phyloP scores from a whole-genome alignment of 2,113 vertebrate genomes.

The Orycteropus afer region DNA sequence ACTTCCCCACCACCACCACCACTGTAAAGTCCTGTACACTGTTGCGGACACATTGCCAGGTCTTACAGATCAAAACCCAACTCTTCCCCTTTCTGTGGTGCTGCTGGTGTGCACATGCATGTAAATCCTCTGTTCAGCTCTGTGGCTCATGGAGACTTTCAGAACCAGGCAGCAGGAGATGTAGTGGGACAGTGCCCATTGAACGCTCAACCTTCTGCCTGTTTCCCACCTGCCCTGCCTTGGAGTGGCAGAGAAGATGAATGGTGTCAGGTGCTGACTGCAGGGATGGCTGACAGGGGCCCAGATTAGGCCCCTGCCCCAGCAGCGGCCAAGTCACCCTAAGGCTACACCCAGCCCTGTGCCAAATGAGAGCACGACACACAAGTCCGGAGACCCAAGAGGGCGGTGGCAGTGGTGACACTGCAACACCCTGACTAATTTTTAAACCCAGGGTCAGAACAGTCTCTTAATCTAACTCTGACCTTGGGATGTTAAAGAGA shows the following conservation, averaged over 20 bases:
- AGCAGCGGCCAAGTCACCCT: not conserved
- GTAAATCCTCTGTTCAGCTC: fast-evolving
- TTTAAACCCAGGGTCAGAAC: not conserved
- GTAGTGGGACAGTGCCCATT: not conserved
- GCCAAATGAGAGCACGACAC: not conserved
- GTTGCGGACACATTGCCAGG: not conserved
- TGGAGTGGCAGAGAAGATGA: too few relatives aligned
- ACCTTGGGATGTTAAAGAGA: not conserved
- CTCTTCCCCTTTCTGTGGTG: too few relatives aligned
- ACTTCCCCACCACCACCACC: not conserved
- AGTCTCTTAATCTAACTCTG: not conserved
- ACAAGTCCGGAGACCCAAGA: too few relatives aligned
- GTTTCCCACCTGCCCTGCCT: not conserved
- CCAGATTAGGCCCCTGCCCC: not conserved
- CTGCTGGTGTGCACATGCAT: fast-evolving
- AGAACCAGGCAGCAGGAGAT: fast-evolving
- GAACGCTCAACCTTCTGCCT: not conserved
- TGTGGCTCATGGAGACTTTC: fast-evolving
- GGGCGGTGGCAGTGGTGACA: fast-evolving
- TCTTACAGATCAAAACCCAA: not conserved
- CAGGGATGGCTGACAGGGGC: not conserved
- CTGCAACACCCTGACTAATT: not conserved
- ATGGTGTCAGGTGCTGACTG: not conserved
- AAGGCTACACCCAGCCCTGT: fast-evolving
- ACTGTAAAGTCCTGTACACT: fast-evolving